Evolutionary conservation across 2,113 vertebrate species (phyloP).

Genomic region (Periophthalmus modestus): DNA sequence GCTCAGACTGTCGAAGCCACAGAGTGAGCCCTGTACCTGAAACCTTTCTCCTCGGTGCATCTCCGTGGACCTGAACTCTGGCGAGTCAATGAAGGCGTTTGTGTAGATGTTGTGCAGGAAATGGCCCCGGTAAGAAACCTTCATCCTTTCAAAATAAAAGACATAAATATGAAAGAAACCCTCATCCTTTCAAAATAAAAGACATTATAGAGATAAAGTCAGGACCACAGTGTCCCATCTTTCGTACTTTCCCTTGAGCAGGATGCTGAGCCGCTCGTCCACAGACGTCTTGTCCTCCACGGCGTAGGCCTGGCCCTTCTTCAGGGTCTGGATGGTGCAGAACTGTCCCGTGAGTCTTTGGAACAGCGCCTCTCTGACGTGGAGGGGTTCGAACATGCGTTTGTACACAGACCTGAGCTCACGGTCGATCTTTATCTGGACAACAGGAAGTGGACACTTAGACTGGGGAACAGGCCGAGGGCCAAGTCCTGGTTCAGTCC

Average conservation of each 20-base stretch:
- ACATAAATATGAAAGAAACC: constrained; percentile 79
- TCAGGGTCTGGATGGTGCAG: constrained; percentile 91
- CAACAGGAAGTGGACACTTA: constrained; percentile 10
- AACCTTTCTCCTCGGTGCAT: constrained; percentile 96
- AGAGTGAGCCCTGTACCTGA: constrained; percentile 83
- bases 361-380: constrained; percentile 90
- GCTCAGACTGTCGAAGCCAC: too few relatives aligned
- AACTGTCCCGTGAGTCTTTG: constrained; percentile 94
- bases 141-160: constrained; percentile 83
- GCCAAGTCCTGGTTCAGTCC: too few relatives aligned
- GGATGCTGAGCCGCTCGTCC: constrained; percentile 93
- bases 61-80: constrained; percentile 96
- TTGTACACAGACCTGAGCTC: constrained; percentile 90
- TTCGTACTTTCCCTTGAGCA: constrained; percentile 94
- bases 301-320: constrained; percentile 90
- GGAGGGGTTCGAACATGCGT: constrained; percentile 94
- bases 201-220: too few relatives aligned
- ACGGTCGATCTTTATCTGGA: constrained; percentile 93
- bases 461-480: too few relatives aligned
- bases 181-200: constrained; percentile 84
- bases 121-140: constrained; percentile 95
- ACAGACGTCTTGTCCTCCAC: constrained; percentile 97
- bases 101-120: constrained; percentile 99
- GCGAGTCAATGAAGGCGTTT: constrained; percentile 97
- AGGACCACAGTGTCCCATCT: too few relatives aligned